These are phyloP conservation scores for Parazoanthus atlanticus DNA, from an alignment of 92 coral and sea anemone genomes.

Conservation along the genomic window DNA sequence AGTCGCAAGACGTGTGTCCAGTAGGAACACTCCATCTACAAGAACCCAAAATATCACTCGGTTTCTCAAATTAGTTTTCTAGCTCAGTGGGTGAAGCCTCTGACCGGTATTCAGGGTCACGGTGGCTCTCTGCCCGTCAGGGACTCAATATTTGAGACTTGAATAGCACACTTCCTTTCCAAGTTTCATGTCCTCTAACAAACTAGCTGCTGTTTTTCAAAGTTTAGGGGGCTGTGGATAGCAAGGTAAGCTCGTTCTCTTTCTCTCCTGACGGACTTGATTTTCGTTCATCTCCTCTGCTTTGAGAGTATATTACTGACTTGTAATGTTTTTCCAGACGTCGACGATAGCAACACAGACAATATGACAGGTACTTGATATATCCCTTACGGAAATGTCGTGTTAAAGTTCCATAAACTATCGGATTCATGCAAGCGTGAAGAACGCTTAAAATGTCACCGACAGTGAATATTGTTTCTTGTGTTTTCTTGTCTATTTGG, in stretches of 20 bases:
- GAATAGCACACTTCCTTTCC: not conserved
- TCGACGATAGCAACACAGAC: not conserved
- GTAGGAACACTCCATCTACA: not conserved
- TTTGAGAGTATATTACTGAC: no score
- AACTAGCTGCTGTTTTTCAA: not conserved
- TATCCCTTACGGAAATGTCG: constrained; percentile 33
- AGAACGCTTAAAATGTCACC: not conserved
- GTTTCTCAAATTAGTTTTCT: not conserved
- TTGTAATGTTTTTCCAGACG: no score
- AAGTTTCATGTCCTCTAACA: not conserved
- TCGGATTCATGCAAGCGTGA: constrained; percentile 22
- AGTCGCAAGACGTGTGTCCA: not conserved
- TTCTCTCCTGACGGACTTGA: not conserved
- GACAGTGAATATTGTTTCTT: not conserved
- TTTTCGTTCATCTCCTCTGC: no score
- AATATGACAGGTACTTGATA: constrained; percentile 13
- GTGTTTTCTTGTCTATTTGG: not conserved
- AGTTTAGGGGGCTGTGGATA: not conserved
- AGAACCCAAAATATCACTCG: not conserved
- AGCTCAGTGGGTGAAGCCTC: not conserved
- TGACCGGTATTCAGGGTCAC: not conserved
- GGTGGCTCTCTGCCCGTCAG: not conserved
- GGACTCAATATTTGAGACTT: not conserved
- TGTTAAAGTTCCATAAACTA: constrained; percentile 11
- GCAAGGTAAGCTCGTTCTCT: constrained; percentile 1